Conservation (phyloP, 2,113 vertebrate genomes). For the Myotis lucifugus region DNA sequence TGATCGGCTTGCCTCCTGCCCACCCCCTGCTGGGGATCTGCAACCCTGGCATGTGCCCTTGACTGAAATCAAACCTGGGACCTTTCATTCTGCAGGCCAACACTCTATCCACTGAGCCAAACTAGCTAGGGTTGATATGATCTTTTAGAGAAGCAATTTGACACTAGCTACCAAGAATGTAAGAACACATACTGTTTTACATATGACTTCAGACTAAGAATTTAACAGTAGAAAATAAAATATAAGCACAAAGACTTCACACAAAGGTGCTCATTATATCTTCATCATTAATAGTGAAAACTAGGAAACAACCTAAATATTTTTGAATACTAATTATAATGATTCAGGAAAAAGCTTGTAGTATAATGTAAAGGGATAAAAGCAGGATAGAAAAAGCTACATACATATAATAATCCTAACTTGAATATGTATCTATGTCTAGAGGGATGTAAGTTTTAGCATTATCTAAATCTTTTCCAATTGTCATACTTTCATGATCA, state of each 20-base stretch:
- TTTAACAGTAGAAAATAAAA: slow-evolving; percentile 11
- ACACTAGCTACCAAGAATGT: background rate
- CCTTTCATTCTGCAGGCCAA: too few relatives aligned
- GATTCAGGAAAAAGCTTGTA: background rate
- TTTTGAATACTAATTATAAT: slow-evolving; percentile 32
- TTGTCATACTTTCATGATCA: background rate
- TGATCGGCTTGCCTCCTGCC: too few relatives aligned
- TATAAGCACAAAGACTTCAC: background rate
- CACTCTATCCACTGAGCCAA: too few relatives aligned
- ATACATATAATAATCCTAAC: background rate
- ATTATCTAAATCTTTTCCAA: background rate
- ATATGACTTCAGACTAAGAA: background rate
- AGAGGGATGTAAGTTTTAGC: slow-evolving; percentile 35
- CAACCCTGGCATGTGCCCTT: too few relatives aligned
- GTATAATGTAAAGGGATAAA: background rate
- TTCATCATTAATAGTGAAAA: slow-evolving; percentile 10
- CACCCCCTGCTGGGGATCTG: too few relatives aligned
- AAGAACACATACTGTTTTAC: background rate
- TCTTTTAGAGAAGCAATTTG: slow-evolving; percentile 36
- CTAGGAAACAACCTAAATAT: background rate
- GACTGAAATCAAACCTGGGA: too few relatives aligned
- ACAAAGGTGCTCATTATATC: background rate
- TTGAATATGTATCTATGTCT: background rate
- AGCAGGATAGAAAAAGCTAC: background rate
- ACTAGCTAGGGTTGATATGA: background rate